These are phyloP conservation scores for Theropithecus gelada DNA, from an alignment of 2,113 vertebrate species.

Conservation along the genomic window DNA sequence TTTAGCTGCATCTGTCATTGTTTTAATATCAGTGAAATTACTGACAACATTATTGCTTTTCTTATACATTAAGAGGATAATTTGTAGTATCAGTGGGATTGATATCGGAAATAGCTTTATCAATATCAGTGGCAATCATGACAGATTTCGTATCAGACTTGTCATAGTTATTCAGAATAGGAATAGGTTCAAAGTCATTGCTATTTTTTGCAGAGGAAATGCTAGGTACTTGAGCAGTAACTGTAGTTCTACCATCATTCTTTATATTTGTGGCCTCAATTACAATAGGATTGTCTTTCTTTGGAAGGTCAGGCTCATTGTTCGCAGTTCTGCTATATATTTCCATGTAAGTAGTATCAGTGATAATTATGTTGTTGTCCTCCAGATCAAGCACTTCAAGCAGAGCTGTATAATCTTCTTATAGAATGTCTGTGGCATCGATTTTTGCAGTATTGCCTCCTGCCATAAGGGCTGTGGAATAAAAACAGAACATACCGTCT, in stretches of 20 bases:
- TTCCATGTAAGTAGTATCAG: neutral
- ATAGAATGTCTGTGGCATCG: neutral
- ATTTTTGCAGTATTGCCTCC: neutral
- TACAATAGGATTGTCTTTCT: neutral
- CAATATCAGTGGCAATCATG: neutral
- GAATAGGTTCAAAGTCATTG: neutral
- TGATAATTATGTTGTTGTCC: neutral
- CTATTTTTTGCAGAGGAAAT: constrained; percentile 5
- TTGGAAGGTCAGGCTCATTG: neutral
- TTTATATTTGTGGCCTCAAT: neutral
- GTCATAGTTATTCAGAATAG: neutral
- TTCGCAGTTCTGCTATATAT: neutral
- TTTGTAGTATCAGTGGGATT: neutral
- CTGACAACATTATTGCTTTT: neutral
- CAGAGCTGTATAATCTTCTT: constrained; percentile 3
- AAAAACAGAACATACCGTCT: neutral
- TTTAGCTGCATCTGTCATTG: neutral
- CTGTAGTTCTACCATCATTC: neutral
- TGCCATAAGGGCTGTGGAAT: neutral
- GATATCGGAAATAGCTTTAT: neutral
- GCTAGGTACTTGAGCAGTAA: neutral
- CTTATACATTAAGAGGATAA: neutral
- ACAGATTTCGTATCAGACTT: neutral
- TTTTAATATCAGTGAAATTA: neutral
- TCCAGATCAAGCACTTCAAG: neutral